phyloP scores from a whole-genome alignment of 2,797 vertebrate species.

The Chanos chanos region DNA sequence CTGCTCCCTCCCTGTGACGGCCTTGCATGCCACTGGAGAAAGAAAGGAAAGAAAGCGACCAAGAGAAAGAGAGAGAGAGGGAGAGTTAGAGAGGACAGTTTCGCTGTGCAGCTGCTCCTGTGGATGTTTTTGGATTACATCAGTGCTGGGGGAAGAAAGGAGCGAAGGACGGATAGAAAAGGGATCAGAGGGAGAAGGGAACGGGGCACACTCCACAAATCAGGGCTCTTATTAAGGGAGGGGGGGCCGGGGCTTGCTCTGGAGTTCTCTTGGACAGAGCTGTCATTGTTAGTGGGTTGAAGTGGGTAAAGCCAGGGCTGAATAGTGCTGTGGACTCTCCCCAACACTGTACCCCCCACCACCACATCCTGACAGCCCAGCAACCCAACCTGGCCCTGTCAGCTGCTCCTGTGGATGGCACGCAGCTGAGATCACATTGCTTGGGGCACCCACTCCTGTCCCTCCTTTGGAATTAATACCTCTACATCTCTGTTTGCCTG shows the following conservation, averaged over 20 bases:
- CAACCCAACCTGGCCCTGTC: conserved; percentile 71
- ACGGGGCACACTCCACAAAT: conserved; percentile 78
- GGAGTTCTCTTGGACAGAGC: conserved; percentile 75
- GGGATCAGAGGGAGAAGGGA: conserved; percentile 61
- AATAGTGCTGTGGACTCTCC: conserved; percentile 54
- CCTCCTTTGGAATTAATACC: conserved; percentile 54
- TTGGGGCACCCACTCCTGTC: conserved; percentile 30
- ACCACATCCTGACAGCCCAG: conserved; percentile 67
- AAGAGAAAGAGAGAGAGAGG: conserved; percentile 60
- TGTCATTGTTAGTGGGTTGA: conserved; percentile 76
- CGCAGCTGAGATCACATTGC: conserved; percentile 70
- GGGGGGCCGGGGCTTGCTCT: conserved; percentile 46
- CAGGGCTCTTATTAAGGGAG: conserved; percentile 60
- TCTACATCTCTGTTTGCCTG: conserved; percentile 38
- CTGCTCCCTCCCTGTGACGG: conserved; percentile 72
- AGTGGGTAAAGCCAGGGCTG: conserved; percentile 71
- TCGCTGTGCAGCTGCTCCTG: conserved; percentile 89
- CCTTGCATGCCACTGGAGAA: conserved; percentile 82
- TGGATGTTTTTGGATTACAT: conserved; percentile 88
- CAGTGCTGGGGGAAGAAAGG: conserved; percentile 78
- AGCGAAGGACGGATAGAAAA: conserved; percentile 61
- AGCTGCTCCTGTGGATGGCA: conserved; percentile 70
- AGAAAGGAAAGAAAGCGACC: conserved; percentile 73
- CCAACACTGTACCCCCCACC: conserved; percentile 24
- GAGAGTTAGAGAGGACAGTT: conserved; percentile 73